Conservation (phyloP, 2,888 invertebrate species). For the Capitulum mitella region DNA sequence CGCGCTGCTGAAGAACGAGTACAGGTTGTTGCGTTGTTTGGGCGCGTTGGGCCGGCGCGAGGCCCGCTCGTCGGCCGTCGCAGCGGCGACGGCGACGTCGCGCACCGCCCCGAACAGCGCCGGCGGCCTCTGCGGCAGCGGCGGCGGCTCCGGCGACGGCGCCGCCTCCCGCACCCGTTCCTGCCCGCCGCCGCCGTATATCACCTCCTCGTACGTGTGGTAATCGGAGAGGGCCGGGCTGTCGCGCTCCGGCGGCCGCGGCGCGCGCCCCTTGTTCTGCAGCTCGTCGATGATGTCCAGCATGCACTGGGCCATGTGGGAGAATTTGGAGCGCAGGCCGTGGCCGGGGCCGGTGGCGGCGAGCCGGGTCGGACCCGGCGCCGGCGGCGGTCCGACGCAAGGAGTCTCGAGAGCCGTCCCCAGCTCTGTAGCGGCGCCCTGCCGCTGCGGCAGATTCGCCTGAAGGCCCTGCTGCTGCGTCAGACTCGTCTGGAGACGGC, state of each 20-base stretch:
- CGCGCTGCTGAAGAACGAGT: slow-evolving; percentile 39
- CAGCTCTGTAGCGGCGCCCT: neutral
- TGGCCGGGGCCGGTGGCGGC: neutral
- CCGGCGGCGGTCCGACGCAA: neutral
- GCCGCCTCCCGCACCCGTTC: neutral
- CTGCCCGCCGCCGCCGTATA: slow-evolving; percentile 36
- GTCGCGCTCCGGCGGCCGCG: neutral
- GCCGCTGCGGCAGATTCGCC: neutral
- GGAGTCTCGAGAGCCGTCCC: no score
- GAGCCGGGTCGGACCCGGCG: neutral
- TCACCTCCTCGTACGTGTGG: slow-evolving; percentile 42
- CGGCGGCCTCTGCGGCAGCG: slow-evolving; percentile 27
- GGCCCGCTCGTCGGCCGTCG: slow-evolving; percentile 31
- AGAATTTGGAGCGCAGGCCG: slow-evolving; percentile 37
- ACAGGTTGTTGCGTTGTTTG: slow-evolving; percentile 39
- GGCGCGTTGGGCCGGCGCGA: slow-evolving; percentile 30
- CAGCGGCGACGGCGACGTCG: slow-evolving; percentile 26
- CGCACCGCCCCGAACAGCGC: slow-evolving; percentile 14
- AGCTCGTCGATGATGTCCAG: slow-evolving; percentile 42
- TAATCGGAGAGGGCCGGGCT: slow-evolving; percentile 37
- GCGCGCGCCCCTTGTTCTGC: slow-evolving; percentile 37
- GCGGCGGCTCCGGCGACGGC: slow-evolving; percentile 29
- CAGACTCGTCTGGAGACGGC: no score
- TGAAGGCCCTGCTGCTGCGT: neutral
- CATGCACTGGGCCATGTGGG: slow-evolving; percentile 42